Base-by-base conservation (phyloP, 2,888 invertebrate genomes). In the Latrodectus elegans region DNA sequence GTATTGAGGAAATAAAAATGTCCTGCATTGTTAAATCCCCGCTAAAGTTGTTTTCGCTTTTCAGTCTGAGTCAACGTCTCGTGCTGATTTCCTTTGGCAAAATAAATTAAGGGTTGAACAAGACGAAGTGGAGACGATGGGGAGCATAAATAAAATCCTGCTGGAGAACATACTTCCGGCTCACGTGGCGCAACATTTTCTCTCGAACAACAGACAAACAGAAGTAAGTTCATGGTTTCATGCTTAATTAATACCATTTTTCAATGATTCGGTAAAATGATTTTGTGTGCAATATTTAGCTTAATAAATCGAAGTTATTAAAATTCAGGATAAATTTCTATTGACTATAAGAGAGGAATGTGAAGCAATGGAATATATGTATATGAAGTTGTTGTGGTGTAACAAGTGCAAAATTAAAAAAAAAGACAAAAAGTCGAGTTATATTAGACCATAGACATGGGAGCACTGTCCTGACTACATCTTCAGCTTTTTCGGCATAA, bases 121-220 rank as follows among this genome's bases (percentile, higher is more conserved):
- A 91, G 97, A 98, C 91, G 97, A 98, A 91, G 97, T 98, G 4
- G 98, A 98, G 92, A 97, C 96, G 0, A 98, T 97, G 96, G 94
- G 98, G 87, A 97, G 97, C 60, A 97, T 99, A 86, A 99, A 99
- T 92, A 98, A 98, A 94, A 96, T 99, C 91, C 94, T 99, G 9
- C 93, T 99, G 84, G 98, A 99, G 92, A 99, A 99, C 91, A 99
- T 99, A 91, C 93, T 99, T 60, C 99, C 99, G 0, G 97, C 97
- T 82, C 98, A 98, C 92, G 98, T 99, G 10, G 98, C 99, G 0
- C 96, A 97, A 90, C 97, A 98, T 92, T 99, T 98, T 92, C 93
- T 99, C 71, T 95, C 95, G 0, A 94, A 95, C 1, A 92, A 92
- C 70, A 94, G 95, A 77, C 94, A 94, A 6, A 95, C 95, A 71